Evolutionary conservation across 30 jellyfish, hydroid and myxozoan genomes (phyloP).

Genomic region (Mastigias papua): DNA sequence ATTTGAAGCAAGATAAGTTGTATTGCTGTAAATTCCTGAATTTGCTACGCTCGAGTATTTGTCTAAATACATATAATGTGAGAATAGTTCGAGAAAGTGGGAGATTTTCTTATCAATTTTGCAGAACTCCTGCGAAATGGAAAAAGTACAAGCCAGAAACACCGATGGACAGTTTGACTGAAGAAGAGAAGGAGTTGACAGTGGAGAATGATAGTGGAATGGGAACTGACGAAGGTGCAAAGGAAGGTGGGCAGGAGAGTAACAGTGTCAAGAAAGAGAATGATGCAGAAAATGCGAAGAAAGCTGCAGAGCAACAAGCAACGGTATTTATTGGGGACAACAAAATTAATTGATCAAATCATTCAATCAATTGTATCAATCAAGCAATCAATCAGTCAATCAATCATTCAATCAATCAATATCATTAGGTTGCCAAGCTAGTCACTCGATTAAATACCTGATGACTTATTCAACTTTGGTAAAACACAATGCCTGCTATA

Average conservation of each 20-base stretch:
- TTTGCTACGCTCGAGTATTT: no score
- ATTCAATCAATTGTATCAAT: no score
- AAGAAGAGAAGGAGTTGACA: conserved; percentile 52
- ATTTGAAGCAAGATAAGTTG: no score
- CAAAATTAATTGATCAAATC: not conserved
- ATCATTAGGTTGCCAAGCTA: no score
- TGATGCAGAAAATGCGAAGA: conserved; percentile 4
- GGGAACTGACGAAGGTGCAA: conserved; percentile 2
- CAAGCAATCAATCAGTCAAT: no score
- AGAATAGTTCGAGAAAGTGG: not conserved
- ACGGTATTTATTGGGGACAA: not conserved
- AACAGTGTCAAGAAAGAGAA: conserved; percentile 21
- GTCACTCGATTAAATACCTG: no score
- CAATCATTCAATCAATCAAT: no score
- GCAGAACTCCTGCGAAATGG: conserved; percentile 86
- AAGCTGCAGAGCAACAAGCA: not conserved
- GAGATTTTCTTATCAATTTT: not conserved
- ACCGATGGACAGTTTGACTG: conserved; percentile 85
- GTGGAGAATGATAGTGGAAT: conserved; percentile 38
- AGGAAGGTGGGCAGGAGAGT: conserved; percentile 34
- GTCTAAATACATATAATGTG: not conserved
- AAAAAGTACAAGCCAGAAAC: conserved; percentile 78
- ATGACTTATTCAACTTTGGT: no score
- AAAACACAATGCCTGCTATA: no score
- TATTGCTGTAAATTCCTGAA: no score